Conservation (phyloP, 2,797 vertebrate species). For the Falco novaeseelandiae region DNA sequence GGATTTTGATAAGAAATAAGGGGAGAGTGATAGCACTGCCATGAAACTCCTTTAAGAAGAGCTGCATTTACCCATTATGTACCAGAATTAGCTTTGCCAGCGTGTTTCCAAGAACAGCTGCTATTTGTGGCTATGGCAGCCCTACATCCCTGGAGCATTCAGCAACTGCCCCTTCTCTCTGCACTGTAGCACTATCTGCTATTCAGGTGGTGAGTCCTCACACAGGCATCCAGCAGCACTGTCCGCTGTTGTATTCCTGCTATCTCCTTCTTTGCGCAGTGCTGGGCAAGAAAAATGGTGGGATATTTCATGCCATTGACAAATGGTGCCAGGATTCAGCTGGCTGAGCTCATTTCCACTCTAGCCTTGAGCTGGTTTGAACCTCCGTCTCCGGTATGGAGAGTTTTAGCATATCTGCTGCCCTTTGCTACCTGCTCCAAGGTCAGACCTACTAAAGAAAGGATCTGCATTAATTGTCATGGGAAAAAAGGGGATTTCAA, state of each 20-base stretch:
- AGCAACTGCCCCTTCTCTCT: background rate
- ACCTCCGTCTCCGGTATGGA: background rate
- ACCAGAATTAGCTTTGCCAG: background rate
- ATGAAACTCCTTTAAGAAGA: background rate
- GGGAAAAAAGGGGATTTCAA: constrained; percentile 17
- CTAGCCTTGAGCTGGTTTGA: constrained; percentile 6
- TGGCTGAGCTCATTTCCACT: constrained; percentile 9
- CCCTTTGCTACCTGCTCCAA: constrained; percentile 12
- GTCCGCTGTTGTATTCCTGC: background rate
- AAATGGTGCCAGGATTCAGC: background rate
- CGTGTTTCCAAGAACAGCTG: background rate
- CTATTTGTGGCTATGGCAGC: background rate
- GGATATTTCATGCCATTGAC: background rate
- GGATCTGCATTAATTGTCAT: background rate
- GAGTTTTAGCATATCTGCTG: background rate
- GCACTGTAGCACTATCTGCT: background rate
- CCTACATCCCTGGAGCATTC: background rate
- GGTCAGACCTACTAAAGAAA: background rate
- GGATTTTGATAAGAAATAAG: constrained; percentile 40
- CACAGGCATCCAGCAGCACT: background rate
- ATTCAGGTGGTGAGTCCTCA: background rate
- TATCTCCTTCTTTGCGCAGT: background rate
- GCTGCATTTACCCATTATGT: background rate
- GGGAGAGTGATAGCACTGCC: background rate
- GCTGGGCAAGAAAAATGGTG: background rate